Evolutionary conservation across 1,140 invertebrate species (phyloP).

Genomic region (Megalopta genalis): DNA sequence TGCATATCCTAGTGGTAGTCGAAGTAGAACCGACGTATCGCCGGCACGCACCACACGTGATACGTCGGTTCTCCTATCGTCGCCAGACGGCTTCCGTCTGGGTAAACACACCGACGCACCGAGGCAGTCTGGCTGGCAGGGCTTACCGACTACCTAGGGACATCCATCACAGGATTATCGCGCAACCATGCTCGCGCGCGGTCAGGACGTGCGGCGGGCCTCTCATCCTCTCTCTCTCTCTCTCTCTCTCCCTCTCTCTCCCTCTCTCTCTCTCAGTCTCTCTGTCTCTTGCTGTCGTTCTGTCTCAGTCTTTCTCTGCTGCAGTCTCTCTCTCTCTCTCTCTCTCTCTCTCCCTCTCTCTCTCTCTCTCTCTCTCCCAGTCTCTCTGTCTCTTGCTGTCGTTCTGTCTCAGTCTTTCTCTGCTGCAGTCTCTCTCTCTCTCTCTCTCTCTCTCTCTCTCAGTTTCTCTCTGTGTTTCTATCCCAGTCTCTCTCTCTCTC

Average conservation of each 20-base stretch:
- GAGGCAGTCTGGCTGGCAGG: constrained; percentile 50
- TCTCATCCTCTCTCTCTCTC: neutral
- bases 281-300: neutral
- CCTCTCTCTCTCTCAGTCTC: neutral
- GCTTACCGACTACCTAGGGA: constrained; percentile 66
- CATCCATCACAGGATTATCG: constrained; percentile 78
- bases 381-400: too few relatives aligned
- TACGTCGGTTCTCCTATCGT: constrained; percentile 66
- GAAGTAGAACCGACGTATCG: constrained; percentile 48
- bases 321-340: neutral
- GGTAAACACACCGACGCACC: constrained; percentile 71
- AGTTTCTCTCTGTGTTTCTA: too few relatives aligned
- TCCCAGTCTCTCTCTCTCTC: neutral
- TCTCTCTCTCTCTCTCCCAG: neutral
- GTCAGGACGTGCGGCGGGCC: constrained; percentile 26
- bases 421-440: too few relatives aligned
- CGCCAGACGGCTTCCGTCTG: constrained; percentile 74
- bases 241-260: neutral
- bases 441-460: too few relatives aligned
- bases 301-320: too few relatives aligned
- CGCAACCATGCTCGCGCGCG: constrained; percentile 47
- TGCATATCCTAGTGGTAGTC: constrained; percentile 42
- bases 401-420: too few relatives aligned
- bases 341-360: too few relatives aligned
- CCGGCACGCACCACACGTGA: constrained; percentile 32